Percentiles rank a stretch among this genome's conserved stretches.
Evolutionary conservation across 2,888 invertebrate species (phyloP).

Genomic region (Globia sparganii): DNA sequence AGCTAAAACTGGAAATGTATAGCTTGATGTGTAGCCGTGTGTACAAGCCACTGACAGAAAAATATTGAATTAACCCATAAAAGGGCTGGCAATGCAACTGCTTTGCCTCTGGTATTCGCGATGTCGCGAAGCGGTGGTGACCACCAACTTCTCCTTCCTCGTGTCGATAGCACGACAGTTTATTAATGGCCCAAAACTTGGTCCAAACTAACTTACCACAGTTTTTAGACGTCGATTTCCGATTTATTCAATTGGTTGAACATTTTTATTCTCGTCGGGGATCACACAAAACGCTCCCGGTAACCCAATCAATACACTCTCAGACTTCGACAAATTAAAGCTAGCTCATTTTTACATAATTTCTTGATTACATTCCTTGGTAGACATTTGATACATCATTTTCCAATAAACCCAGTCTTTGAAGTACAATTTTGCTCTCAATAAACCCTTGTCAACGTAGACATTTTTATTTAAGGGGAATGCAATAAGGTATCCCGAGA

Average conservation of each 20-base stretch:
- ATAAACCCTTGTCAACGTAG: conserved; percentile 38
- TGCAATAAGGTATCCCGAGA: too few species aligned
- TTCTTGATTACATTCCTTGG: conserved; percentile 7
- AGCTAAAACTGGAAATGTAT: too few species aligned
- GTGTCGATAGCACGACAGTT: neutral
- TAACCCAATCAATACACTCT: conserved; percentile 3
- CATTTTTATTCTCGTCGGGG: neutral
- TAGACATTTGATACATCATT: conserved; percentile 38
- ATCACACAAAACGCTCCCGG: neutral
- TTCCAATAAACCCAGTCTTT: conserved; percentile 41
- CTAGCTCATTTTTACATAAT: conserved; percentile 14
- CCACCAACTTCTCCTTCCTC: neutral
- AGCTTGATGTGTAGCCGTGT: too few species aligned
- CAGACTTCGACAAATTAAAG: neutral
- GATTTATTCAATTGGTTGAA: neutral
- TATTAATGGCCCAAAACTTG: too few species aligned
- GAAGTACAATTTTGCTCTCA: conserved; percentile 25
- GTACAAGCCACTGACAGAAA: too few species aligned
- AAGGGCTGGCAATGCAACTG: neutral
- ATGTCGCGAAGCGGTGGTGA: neutral
- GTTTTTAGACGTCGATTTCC: neutral
- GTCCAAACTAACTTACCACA: too few species aligned
- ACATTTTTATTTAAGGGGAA: conserved; percentile 27
- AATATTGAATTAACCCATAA: neutral
- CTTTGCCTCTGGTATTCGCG: neutral